Base-by-base conservation (phyloP, 2,113 vertebrate genomes). In the Tonatia bakeri region DNA sequence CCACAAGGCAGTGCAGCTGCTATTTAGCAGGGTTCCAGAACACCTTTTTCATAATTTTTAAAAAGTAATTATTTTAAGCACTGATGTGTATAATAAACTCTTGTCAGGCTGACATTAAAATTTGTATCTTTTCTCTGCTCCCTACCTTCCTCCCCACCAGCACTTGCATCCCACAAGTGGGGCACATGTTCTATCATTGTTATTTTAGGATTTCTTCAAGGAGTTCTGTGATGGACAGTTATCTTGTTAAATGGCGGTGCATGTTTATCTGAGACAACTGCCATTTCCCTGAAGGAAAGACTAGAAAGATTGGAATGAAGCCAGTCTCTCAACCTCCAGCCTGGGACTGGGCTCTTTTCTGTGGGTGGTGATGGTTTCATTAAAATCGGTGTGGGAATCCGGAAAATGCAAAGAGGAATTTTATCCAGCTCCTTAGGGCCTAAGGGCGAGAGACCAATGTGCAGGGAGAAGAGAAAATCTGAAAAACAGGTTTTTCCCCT, bases 21-120 rank as follows among this genome's bases (percentile, higher is more conserved):
- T 70, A 85, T 91, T 81, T 91, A 93, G 97, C 84, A 0, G 61
- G 61, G 88, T 56, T 67, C 94, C 76, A 75, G 64, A 95, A 96
- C 84, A 52, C 28, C 81, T 88, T 94, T 94, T 91, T 82, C 82
- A 91, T 92, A 82, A 96, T 92, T 95, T 91, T 24, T 91, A 91
- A 89, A 96, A 96, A 96, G 94, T 94, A 93, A 97, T 81, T 92
- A 96, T 97, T 98, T 96, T 97, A 95, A 93, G 87, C 93, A 96
- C 96, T 93, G 89, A 95, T 94, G 93, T 96, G 96, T 97, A 96
- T n/a, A 98, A 97, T 88, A 61, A 61, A 97, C 69, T 96, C 97
- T 95, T 96, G 96, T 92, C 96, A 98, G 97, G 43, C 97, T 97
- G 93, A 97, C 97, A 97, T 22, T 75, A 96, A 98, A 98, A 97